Conservation (phyloP, 1,140 invertebrate species). For the Sarcophaga bullata region DNA sequence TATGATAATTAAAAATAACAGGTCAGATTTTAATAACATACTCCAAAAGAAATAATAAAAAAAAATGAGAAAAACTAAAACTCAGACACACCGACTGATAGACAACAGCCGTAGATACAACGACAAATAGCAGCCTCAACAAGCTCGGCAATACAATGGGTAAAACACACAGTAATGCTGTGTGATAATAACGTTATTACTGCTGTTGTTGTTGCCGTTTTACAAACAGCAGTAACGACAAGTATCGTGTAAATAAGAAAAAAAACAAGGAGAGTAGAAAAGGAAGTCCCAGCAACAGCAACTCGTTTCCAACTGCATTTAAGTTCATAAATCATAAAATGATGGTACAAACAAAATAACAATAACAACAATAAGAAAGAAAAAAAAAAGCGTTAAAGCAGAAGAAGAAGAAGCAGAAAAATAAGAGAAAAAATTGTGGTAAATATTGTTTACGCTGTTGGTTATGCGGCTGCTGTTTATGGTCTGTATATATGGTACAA, state of each 20-base stretch:
- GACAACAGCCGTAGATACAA: background rate
- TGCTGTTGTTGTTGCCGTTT: slow-evolving; percentile 4
- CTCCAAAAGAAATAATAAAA: background rate
- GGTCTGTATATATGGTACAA: too few species aligned
- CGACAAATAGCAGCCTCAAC: background rate
- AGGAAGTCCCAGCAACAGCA: background rate
- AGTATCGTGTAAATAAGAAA: too few species aligned
- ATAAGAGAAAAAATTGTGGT: background rate
- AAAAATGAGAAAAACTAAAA: too few species aligned
- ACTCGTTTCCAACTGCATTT: background rate
- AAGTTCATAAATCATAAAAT: slow-evolving; percentile 15
- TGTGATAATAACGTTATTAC: background rate
- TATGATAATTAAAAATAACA: slow-evolving; percentile 7
- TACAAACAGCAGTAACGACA: too few species aligned
- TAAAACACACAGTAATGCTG: background rate
- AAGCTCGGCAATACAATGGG: background rate
- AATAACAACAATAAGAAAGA: too few species aligned
- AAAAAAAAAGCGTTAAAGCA: too few species aligned
- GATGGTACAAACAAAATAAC: too few species aligned
- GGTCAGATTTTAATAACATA: slow-evolving; percentile 4
- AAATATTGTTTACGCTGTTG: background rate
- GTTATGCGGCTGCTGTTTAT: background rate
- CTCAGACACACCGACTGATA: background rate
- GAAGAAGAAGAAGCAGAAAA: background rate
- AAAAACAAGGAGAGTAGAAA: background rate